Percentiles rank a stretch among this genome's conserved stretches.
Conservation (phyloP, 2,113 vertebrate species). For the Bubo scandiacus region DNA sequence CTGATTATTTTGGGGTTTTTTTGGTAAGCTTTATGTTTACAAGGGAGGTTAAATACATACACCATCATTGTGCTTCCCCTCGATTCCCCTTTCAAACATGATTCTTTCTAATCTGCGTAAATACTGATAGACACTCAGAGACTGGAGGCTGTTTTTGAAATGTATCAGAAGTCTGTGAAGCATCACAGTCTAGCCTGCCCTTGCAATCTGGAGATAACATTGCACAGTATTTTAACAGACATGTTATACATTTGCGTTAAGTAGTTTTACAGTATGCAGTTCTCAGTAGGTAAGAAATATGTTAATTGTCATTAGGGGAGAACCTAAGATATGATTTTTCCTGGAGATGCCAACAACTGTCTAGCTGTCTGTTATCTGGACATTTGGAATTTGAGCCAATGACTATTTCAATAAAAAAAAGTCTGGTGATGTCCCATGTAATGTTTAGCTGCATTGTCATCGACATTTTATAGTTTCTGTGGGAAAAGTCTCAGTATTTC, state of each 20-base stretch:
- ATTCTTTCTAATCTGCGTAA: not conserved
- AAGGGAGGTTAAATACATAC: not conserved
- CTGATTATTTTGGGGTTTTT: not conserved
- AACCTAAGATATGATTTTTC: not conserved
- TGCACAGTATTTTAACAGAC: not conserved
- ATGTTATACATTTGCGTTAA: not conserved
- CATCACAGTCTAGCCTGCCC: not conserved
- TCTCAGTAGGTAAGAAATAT: not conserved
- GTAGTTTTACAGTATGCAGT: not conserved
- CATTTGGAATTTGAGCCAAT: not conserved
- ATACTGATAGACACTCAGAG: not conserved
- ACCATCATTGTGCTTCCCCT: not conserved
- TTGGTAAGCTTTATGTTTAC: not conserved
- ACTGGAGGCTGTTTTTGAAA: not conserved
- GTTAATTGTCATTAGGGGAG: not conserved
- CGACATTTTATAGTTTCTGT: not conserved
- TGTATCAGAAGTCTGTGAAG: not conserved
- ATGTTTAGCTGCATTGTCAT: not conserved
- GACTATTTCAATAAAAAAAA: not conserved
- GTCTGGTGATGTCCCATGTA: not conserved
- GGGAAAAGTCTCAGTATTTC: not conserved
- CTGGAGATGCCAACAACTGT: not conserved
- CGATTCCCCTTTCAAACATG: not conserved
- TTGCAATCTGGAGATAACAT: constrained; percentile 55
- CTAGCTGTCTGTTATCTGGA: not conserved